Percentiles rank a stretch among this genome's conserved stretches.
These are phyloP conservation scores for Belgica antarctica DNA, from an alignment of 2,888 invertebrate genomes.

Conservation along the genomic window DNA sequence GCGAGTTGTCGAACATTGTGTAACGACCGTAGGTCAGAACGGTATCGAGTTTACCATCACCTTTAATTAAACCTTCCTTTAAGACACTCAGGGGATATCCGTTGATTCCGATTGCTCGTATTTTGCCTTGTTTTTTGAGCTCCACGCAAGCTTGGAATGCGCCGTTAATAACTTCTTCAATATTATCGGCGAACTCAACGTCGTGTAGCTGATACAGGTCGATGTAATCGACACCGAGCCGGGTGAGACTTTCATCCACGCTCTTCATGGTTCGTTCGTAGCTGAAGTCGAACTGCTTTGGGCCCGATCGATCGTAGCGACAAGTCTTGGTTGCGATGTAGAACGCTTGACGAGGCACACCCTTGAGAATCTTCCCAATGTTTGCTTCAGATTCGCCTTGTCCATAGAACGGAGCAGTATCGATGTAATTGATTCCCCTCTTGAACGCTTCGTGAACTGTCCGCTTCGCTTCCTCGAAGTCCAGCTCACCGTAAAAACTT, in stretches of 20 bases:
- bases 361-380: slow-evolving; percentile 77
- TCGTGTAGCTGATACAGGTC: slow-evolving; percentile 82
- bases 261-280: slow-evolving; percentile 70
- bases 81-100: slow-evolving; percentile 60
- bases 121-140: slow-evolving; percentile 52
- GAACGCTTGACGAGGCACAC: slow-evolving; percentile 76
- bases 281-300: slow-evolving; percentile 84
- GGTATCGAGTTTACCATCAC: slow-evolving; percentile 58
- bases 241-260: slow-evolving; percentile 70
- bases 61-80: slow-evolving; percentile 58
- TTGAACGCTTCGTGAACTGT: slow-evolving; percentile 71
- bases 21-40: slow-evolving; percentile 61
- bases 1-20: slow-evolving; percentile 60
- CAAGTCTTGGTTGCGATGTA: slow-evolving; percentile 92
- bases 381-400: slow-evolving; percentile 79
- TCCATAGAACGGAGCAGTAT: slow-evolving; percentile 92
- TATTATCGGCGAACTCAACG: slow-evolving; percentile 61
- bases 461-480: slow-evolving; percentile 66
- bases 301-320: slow-evolving; percentile 69
- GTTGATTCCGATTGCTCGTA: slow-evolving; percentile 62
- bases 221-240: slow-evolving; percentile 75
- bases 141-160: slow-evolving; percentile 34
- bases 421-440: slow-evolving; percentile 85
- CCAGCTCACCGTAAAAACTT: slow-evolving; percentile 66
- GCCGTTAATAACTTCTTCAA: slow-evolving; percentile 55